These are phyloP conservation scores for Yponomeuta cagnagella DNA, from an alignment of 2,888 invertebrate genomes.

Conservation along the genomic window DNA sequence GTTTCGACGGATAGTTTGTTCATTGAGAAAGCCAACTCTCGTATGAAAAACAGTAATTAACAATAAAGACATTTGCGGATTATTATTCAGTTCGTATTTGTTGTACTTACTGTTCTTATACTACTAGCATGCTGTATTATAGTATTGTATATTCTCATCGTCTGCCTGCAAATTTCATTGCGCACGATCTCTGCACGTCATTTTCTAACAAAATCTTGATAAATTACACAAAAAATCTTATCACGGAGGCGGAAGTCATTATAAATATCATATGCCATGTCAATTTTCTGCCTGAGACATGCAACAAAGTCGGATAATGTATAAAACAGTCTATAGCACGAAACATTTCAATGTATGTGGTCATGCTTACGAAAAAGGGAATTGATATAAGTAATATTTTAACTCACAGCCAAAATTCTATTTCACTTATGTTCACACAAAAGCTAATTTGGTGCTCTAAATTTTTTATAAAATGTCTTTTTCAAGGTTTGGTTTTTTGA, in stretches of 20 bases:
- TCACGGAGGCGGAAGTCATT: not conserved
- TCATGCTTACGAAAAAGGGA: not conserved
- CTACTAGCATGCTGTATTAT: not conserved
- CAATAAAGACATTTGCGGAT: too few species aligned
- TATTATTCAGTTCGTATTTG: not conserved
- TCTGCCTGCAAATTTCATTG: not conserved
- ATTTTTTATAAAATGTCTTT: constrained; percentile 20
- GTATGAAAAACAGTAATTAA: too few species aligned
- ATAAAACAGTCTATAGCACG: not conserved
- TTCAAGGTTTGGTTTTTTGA: constrained; percentile 1
- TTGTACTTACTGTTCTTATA: not conserved
- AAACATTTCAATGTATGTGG: not conserved
- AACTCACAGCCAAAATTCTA: not conserved
- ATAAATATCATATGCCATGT: not conserved
- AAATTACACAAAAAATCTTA: not conserved
- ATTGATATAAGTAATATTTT: not conserved
- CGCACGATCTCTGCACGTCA: not conserved
- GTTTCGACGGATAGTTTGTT: too few species aligned
- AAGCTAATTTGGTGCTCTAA: constrained; percentile 39
- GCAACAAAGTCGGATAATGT: not conserved
- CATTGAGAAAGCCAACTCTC: too few species aligned
- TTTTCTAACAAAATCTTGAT: not conserved
- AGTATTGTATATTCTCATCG: not conserved
- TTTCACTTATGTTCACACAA: constrained; percentile 23
- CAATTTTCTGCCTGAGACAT: not conserved